Percentiles rank a stretch among this genome's conserved stretches.
Evolutionary conservation across 2,797 vertebrate species (phyloP).

Genomic region (Alauda arvensis): DNA sequence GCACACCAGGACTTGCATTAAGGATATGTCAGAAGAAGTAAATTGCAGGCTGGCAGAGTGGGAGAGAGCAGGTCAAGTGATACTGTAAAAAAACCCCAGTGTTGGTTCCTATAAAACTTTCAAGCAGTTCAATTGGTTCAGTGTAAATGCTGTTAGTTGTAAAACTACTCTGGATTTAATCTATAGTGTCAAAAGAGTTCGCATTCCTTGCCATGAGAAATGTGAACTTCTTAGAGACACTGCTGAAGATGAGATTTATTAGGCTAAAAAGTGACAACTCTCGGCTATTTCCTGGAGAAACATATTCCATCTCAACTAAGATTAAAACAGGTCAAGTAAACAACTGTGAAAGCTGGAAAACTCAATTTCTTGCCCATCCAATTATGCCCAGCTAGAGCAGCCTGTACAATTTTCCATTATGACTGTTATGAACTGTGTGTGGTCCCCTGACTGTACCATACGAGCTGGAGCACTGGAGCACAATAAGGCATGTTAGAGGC

Average conservation of each 20-base stretch:
- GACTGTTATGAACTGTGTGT: constrained; percentile 66
- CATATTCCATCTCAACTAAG: not conserved
- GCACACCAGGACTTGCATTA: constrained; percentile 40
- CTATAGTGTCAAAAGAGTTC: not conserved
- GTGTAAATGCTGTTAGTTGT: not conserved
- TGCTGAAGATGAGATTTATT: constrained; percentile 21
- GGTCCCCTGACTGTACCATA: constrained; percentile 66
- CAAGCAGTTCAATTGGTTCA: not conserved
- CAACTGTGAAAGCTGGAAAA: constrained; percentile 54
- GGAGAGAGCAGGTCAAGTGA: constrained; percentile 1
- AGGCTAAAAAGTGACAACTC: not conserved
- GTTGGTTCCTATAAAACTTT: not conserved
- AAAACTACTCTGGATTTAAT: not conserved
- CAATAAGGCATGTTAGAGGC: constrained; percentile 54
- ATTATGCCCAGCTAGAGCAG: constrained; percentile 67
- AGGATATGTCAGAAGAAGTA: constrained; percentile 30
- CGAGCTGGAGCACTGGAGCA: constrained; percentile 52
- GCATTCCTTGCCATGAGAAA: constrained; percentile 3
- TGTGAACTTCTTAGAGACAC: not conserved
- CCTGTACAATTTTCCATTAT: constrained; percentile 67
- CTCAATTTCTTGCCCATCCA: constrained; percentile 67
- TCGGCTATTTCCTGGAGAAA: constrained; percentile 18
- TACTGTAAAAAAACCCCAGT: not conserved
- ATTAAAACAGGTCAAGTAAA: constrained; percentile 50
- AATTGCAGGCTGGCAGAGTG: not conserved